phyloP scores from a whole-genome alignment of 2,797 vertebrate species.

The Pipistrellus pygmaeus region DNA sequence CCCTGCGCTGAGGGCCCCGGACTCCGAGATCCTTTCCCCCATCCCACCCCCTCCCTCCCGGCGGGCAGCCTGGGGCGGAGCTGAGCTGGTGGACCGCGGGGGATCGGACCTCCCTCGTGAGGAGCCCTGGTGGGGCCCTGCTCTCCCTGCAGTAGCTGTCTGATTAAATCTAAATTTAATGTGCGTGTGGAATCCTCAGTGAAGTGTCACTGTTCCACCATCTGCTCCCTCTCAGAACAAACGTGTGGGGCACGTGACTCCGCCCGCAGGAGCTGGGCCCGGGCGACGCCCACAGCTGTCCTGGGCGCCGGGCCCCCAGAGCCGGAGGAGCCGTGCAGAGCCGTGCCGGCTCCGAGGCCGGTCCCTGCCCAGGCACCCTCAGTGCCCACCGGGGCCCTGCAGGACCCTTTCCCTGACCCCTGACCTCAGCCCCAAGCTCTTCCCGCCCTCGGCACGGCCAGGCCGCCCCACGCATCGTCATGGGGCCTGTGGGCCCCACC shows the following conservation, averaged over 20 bases:
- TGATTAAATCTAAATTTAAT: constrained; percentile 86
- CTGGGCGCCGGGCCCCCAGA: not conserved
- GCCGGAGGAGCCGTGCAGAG: accelerated
- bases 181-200: constrained; percentile 85
- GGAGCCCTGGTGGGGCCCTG: constrained; percentile 82
- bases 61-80: not conserved
- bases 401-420: not conserved
- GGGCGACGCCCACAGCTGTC: constrained; percentile 76
- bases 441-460: not conserved
- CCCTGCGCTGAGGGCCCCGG: accelerated
- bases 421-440: accelerated
- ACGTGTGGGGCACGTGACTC: constrained; percentile 79
- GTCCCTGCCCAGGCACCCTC: accelerated
- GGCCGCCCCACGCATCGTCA: accelerated
- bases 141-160: constrained; percentile 84
- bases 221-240: constrained; percentile 83
- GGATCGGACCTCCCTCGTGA: not conserved
- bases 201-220: constrained; percentile 82
- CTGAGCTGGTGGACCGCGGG: accelerated
- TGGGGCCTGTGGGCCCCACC: accelerated
- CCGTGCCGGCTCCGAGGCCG: accelerated
- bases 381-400: not conserved
- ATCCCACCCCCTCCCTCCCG: no score
- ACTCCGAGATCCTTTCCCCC: no score
- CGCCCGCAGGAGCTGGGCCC: constrained; percentile 77